Evolutionary conservation across 2,888 invertebrate species (phyloP), one percentile per base, ranked within the genome.

Genomic region (Noctua comes): DNA sequence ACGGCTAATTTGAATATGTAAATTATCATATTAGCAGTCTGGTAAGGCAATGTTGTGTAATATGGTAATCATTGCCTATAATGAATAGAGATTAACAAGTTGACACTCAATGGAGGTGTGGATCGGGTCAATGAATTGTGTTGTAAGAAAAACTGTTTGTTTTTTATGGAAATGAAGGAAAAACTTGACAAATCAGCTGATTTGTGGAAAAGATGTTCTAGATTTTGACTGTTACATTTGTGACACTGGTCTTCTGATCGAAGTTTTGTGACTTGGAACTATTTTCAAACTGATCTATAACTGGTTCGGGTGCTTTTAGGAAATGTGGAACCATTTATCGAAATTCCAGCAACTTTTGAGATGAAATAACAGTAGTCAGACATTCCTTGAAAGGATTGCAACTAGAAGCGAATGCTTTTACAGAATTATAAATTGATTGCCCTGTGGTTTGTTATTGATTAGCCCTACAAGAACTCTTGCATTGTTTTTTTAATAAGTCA

Each of bases 1-100:
- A 91, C 72, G 76, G 36, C 74, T 75, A 73, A 91, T 91, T 90
- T 90, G 83, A 91, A 91, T 91, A 90, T 90, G 90, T 87, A 84
- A 90, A 90, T 90, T 82, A 77, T 75, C 80, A 80, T 84, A 85
- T 86, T 86, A 84, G 77, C 77, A 86, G 73, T 79, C 79, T 71
- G 66, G 68, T 76, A 76, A 83, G 84, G 81, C 80, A 79, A 77
- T 78, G 65, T 87, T 87, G 78, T 87, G 83, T 90, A 89, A 88
- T 88, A 87, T 90, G 77, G 57, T 85, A 85, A 88, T 85, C 57
- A 71, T 73, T 76, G 76, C 78, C 69, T 82, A 77, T 83, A 85
- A 69, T 79, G 82, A 82, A 82, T 80, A 79, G 73, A 79, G 69
- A 80, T 76, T 85, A 80, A 79, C 80, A 77, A 80, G 81, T 75